These are phyloP conservation scores for Orgyia antiqua DNA, from an alignment of 2,888 invertebrate species.

Conservation along the genomic window DNA sequence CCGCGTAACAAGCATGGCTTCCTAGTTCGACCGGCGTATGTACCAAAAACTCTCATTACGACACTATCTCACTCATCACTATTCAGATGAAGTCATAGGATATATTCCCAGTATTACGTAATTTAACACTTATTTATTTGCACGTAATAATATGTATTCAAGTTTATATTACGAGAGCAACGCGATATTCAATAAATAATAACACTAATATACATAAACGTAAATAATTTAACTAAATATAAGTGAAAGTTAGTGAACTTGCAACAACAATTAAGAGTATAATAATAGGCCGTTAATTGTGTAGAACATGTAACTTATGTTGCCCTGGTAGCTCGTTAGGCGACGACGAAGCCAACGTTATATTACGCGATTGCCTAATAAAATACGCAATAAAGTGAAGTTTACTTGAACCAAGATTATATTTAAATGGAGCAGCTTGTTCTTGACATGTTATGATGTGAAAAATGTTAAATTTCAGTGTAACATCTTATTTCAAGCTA, in stretches of 20 bases:
- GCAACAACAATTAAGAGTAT: slow-evolving; percentile 46
- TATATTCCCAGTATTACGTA: too few species aligned
- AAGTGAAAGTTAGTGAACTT: slow-evolving; percentile 42
- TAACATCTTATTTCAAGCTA: background rate
- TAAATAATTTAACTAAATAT: slow-evolving; percentile 32
- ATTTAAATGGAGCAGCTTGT: slow-evolving; percentile 6
- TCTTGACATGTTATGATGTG: slow-evolving; percentile 3
- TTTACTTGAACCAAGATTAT: slow-evolving; percentile 9
- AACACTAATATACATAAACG: too few species aligned
- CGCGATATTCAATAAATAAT: too few species aligned
- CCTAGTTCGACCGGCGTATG: too few species aligned
- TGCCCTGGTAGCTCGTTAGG: slow-evolving; percentile 35
- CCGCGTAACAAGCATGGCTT: too few species aligned
- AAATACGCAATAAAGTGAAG: slow-evolving; percentile 34
- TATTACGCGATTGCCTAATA: slow-evolving; percentile 36
- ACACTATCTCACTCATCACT: too few species aligned
- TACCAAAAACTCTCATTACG: too few species aligned
- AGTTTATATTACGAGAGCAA: too few species aligned
- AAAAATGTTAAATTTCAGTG: background rate
- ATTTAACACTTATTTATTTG: too few species aligned
- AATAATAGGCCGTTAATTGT: slow-evolving; percentile 51
- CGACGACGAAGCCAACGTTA: slow-evolving; percentile 4
- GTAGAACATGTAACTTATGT: slow-evolving; percentile 44
- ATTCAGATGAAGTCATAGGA: too few species aligned
- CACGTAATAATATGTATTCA: too few species aligned